A percentile compares a stretch with the other conserved stretches of the same genome.
These are phyloP conservation scores for Drosophila guanche DNA, from an alignment of 1,140 invertebrate genomes.

Conservation along the genomic window DNA sequence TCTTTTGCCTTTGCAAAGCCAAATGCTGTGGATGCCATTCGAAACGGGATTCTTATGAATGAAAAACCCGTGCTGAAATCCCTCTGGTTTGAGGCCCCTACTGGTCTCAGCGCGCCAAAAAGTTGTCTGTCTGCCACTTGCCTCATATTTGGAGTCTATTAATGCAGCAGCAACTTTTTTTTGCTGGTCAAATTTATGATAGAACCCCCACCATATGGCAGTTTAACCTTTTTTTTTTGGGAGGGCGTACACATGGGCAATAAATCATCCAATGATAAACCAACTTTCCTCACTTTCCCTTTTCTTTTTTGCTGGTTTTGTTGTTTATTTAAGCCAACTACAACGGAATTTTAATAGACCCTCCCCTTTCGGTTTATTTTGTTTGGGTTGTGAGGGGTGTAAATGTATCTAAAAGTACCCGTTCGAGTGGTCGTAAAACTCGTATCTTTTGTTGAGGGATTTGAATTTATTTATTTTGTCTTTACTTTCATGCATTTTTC, in stretches of 20 bases:
- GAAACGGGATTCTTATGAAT: slow-evolving; percentile 62
- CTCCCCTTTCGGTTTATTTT: too few species aligned
- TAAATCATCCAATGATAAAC: slow-evolving; percentile 76
- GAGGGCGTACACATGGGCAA: slow-evolving; percentile 45
- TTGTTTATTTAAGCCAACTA: slow-evolving; percentile 19
- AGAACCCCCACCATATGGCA: slow-evolving; percentile 31
- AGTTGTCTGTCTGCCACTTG: slow-evolving; percentile 1
- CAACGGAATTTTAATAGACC: slow-evolving; percentile 57
- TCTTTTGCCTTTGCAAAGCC: slow-evolving; percentile 22
- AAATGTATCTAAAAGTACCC: slow-evolving; percentile 66
- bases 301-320: slow-evolving; percentile 11
- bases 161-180: slow-evolving; percentile 14
- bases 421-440: slow-evolving; percentile 70
- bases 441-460: slow-evolving; percentile 43
- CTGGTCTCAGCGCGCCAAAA: slow-evolving; percentile 26
- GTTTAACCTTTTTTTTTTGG: slow-evolving; percentile 46
- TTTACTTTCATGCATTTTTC: slow-evolving; percentile 33
- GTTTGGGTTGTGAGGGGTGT: neutral
- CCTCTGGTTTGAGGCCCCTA: neutral
- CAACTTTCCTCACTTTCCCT: neutral
- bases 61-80: slow-evolving; percentile 10
- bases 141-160: slow-evolving; percentile 25
- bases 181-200: slow-evolving; percentile 34
- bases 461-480: slow-evolving; percentile 41
- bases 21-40: slow-evolving; percentile 44